Base-by-base conservation (phyloP, 2,113 vertebrate species). In the Anthoscopus minutus region DNA sequence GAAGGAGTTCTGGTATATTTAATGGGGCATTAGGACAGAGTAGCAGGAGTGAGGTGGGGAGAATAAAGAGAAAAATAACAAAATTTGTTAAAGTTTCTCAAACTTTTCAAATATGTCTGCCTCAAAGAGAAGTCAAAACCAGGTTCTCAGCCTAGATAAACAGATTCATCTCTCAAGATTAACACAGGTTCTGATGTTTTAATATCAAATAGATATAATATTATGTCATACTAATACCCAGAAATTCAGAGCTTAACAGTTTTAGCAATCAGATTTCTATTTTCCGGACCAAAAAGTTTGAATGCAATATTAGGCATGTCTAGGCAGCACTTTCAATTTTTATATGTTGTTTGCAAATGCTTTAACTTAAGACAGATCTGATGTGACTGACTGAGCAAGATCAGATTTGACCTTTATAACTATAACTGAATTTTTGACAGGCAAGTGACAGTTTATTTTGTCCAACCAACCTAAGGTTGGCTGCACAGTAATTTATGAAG, bases 1-100 rank as follows among this genome's bases (percentile, higher is more conserved):
- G 5, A 66, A 35, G 9, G 16, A n/a, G 8, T 60, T 82, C 22
- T 10, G 14, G 9, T 21, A 23, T 48, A 45, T 54, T 54, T 62
- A 74, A 28, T 5, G 7, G 17, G 4, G 10, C 40, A 47, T 15
- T 74, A 30, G 30, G 27, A 18, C 15, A 30, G 14, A 15, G 7
- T 20, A 5, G 7, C 13, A 28, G 5, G 1, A 21, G 4, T 6
- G 3, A 5, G 5, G 6, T 6, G 10, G 6, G 12, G 10, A 37
- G 4, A 33, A 7, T 23, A 18, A 38, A 61, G 18, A 6, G 7
- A 13, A 37, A 27, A 48, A 31, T 4, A 5, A 0, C 6, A 47
- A 58, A 33, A 2, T 58, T 4, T 74, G 1, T 53, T 82, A 35
- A 82, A 31, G 2, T 51, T 2, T 76, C 2, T 50, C 65, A 42